These are phyloP conservation scores for Folsomia manolachei DNA, from an alignment of 2,888 invertebrate species.

Conservation along the genomic window DNA sequence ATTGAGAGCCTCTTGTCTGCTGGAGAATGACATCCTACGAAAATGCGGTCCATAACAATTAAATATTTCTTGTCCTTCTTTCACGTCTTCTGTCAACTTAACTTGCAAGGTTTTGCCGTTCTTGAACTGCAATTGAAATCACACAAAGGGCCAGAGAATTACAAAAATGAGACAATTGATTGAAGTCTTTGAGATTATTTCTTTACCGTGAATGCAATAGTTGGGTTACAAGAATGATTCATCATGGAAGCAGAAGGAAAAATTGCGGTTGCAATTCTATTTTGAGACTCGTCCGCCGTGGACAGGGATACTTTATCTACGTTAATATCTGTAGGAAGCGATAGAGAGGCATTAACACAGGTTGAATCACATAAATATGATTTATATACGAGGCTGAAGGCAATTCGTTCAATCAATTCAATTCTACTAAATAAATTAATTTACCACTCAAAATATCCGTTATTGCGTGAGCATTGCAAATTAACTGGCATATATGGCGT, in stretches of 20 bases:
- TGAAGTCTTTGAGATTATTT: not conserved
- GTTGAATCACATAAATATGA: not conserved
- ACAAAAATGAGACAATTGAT: not conserved
- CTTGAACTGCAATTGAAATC: conserved; percentile 31
- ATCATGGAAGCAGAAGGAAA: conserved; percentile 83
- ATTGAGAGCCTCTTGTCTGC: conserved; percentile 64
- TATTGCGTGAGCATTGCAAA: conserved; percentile 74
- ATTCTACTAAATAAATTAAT: conserved; percentile 14
- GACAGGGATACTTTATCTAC: conserved; percentile 40
- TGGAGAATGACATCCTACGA: conserved; percentile 61
- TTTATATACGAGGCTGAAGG: not conserved
- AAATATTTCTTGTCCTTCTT: conserved; percentile 67
- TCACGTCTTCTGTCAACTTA: conserved; percentile 65
- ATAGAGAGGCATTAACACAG: not conserved
- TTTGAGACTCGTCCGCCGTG: conserved; percentile 52
- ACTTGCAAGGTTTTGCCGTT: conserved; percentile 60
- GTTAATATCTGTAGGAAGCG: conserved; percentile 45
- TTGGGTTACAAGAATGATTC: conserved; percentile 89
- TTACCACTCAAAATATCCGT: conserved; percentile 53
- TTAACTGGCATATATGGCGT: conserved; percentile 74
- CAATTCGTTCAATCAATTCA: not conserved
- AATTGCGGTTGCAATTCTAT: conserved; percentile 72
- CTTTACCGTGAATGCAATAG: conserved; percentile 63
- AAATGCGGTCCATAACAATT: conserved; percentile 83
- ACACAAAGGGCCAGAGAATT: conserved; percentile 15